Percentiles rank a stretch among this genome's conserved stretches.
Conservation (phyloP, 2,113 vertebrate genomes). For the Aegypius monachus region DNA sequence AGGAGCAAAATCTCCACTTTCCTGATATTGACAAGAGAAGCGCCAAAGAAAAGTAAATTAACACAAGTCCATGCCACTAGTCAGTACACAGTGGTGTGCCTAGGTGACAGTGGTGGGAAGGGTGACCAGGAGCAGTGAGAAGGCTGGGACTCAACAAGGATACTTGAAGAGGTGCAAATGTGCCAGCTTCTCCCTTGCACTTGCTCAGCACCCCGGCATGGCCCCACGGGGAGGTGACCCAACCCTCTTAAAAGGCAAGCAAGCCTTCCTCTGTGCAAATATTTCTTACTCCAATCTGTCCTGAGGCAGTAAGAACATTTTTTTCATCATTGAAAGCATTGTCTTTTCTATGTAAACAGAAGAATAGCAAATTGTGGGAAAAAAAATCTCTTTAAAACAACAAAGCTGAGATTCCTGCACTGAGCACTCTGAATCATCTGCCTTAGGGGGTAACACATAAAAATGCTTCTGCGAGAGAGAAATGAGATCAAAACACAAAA, state of each 20-base stretch:
- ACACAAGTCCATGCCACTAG: background rate
- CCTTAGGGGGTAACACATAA: background rate
- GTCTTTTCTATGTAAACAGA: background rate
- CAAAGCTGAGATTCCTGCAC: background rate
- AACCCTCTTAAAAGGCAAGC: background rate
- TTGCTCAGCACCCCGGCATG: background rate
- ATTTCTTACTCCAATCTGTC: background rate
- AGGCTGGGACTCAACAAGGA: background rate
- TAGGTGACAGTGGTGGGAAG: background rate
- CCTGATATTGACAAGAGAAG: background rate
- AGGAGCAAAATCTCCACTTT: background rate
- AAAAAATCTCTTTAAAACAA: background rate
- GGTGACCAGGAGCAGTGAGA: background rate
- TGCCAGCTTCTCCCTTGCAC: background rate
- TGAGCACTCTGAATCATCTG: background rate
- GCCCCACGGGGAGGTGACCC: rapidly evolving
- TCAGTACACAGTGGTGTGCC: background rate
- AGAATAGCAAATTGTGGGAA: background rate
- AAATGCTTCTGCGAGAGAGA: background rate
- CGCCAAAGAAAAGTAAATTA: background rate
- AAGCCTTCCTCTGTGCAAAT: background rate
- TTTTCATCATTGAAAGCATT: background rate
- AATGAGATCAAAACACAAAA: background rate
- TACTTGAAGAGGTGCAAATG: background rate
- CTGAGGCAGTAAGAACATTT: background rate